These are phyloP conservation scores for Druceiella hillmani DNA, from an alignment of 2,888 invertebrate genomes.

Conservation along the genomic window DNA sequence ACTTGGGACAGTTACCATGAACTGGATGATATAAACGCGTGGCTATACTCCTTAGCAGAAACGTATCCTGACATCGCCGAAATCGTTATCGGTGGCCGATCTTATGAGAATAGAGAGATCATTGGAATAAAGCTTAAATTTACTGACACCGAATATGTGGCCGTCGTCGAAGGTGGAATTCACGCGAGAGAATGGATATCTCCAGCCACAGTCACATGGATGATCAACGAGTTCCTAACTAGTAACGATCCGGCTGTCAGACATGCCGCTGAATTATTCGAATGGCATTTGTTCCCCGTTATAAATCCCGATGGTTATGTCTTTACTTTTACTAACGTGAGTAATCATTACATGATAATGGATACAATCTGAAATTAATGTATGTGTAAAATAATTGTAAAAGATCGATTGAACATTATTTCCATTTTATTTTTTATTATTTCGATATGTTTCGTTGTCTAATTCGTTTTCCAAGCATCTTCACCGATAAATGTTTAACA, in stretches of 20 bases:
- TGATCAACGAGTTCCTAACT: conserved; percentile 65
- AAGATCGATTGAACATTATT: no score
- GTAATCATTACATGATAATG: no score
- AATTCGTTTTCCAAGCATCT: no score
- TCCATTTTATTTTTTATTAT: no score
- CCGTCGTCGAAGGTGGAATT: conserved; percentile 61
- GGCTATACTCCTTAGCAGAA: conserved; percentile 48
- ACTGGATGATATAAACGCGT: conserved; percentile 53
- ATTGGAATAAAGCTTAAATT: conserved; percentile 47
- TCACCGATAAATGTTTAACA: no score
- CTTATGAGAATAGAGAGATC: conserved; percentile 55
- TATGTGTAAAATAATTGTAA: no score
- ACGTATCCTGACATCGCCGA: conserved; percentile 47
- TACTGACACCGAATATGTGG: conserved; percentile 44
- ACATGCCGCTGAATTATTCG: conserved; percentile 56
- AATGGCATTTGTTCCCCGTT: conserved; percentile 72
- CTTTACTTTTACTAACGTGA: conserved; percentile 58
- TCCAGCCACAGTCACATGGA: conserved; percentile 62
- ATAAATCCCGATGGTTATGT: conserved; percentile 70
- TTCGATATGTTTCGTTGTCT: no score
- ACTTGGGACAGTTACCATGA: conserved; percentile 56
- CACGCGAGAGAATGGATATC: conserved; percentile 70
- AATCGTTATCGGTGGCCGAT: conserved; percentile 49
- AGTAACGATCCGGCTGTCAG: conserved; percentile 50
- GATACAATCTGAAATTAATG: no score